Evolutionary conservation across 1,140 invertebrate species (phyloP).

Genomic region (Drosophila micromelanica): DNA sequence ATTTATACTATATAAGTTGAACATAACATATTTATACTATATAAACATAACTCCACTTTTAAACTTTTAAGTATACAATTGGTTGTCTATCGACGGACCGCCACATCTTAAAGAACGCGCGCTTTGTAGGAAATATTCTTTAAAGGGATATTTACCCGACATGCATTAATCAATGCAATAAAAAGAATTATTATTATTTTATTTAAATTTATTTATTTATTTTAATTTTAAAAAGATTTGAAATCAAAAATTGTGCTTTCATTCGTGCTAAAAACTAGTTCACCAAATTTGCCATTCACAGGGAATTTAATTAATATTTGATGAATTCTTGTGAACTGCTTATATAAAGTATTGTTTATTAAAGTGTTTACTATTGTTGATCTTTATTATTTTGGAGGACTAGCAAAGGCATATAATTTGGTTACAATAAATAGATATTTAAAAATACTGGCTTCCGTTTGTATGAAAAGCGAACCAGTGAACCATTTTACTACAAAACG

Average conservation of each 20-base stretch:
- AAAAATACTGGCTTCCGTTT: background rate
- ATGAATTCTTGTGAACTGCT: too few relatives aligned
- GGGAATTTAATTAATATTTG: background rate
- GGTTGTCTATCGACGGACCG: background rate
- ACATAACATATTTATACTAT: too few relatives aligned
- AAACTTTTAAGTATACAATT: too few relatives aligned
- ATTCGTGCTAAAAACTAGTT: background rate
- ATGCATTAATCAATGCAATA: background rate
- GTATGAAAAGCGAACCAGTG: background rate
- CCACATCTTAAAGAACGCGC: slow-evolving; percentile 2
- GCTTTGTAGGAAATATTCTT: background rate
- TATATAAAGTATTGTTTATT: too few relatives aligned
- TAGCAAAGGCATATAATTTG: too few relatives aligned
- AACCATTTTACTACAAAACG: background rate
- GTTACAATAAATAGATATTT: too few relatives aligned
- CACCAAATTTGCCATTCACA: background rate
- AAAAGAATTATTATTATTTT: background rate
- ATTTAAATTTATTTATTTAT: background rate
- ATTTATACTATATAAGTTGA: too few relatives aligned
- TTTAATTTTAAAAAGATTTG: background rate
- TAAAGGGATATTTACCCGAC: background rate
- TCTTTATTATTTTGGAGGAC: too few relatives aligned
- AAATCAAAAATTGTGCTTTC: background rate
- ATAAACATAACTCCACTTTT: background rate
- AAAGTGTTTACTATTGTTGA: too few relatives aligned